Evolutionary conservation across 53 echinoderm and acorn worm genomes (phyloP).

Genomic region (Astropecten irregularis): DNA sequence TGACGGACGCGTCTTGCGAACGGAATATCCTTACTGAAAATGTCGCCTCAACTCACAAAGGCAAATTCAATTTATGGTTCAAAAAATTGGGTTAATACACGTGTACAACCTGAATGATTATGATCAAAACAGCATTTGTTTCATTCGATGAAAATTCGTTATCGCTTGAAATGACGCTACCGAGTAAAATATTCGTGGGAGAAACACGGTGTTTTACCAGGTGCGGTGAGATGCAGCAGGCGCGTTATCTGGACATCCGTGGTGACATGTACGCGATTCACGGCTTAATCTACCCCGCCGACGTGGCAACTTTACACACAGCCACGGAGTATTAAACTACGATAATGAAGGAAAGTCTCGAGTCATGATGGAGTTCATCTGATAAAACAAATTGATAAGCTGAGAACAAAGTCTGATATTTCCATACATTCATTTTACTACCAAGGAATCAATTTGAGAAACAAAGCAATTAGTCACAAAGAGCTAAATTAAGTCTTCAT

Average conservation of each 20-base stretch:
- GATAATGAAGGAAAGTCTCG: background rate
- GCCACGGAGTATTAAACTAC: background rate
- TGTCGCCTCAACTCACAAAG: too few species aligned
- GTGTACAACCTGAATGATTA: background rate
- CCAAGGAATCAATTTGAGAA: too few species aligned
- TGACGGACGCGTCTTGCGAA: too few species aligned
- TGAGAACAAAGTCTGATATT: background rate
- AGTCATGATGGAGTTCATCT: background rate
- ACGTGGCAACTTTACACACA: slow-evolving; percentile 31
- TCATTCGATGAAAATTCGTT: background rate
- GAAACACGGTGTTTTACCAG: background rate
- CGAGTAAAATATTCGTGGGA: slow-evolving; percentile 23
- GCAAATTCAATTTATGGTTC: slow-evolving; percentile 14
- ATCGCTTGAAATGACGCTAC: background rate
- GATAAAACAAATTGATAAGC: background rate
- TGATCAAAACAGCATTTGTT: background rate
- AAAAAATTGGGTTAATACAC: slow-evolving; percentile 23
- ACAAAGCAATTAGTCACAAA: too few species aligned
- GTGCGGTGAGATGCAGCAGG: background rate
- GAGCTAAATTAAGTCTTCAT: too few species aligned
- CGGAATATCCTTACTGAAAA: too few species aligned
- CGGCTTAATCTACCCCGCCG: background rate
- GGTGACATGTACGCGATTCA: too few species aligned
- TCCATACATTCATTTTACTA: background rate
- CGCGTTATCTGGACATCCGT: slow-evolving; percentile 2